A percentile compares a stretch with the other conserved stretches of the same genome.
Conservation (phyloP, 2,113 vertebrate species). For the Corydoras sp. region DNA sequence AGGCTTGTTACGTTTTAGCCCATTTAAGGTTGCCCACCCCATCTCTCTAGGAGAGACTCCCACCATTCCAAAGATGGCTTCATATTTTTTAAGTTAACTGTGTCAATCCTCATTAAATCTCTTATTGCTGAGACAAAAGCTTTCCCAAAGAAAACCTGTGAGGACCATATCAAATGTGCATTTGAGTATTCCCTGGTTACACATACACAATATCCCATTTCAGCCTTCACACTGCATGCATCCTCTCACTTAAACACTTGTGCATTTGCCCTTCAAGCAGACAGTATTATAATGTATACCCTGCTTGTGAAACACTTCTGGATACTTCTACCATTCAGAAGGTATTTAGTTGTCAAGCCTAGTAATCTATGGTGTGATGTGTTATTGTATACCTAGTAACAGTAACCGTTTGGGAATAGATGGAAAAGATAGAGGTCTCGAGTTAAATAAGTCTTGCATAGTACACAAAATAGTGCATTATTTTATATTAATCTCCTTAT, state of each 20-base stretch:
- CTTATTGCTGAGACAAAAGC: slow-evolving; percentile 28
- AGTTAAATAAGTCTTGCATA: too few relatives aligned
- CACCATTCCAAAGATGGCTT: slow-evolving; percentile 42
- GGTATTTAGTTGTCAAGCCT: slow-evolving; percentile 21
- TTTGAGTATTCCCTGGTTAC: slow-evolving; percentile 8
- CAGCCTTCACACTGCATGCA: slow-evolving; percentile 6
- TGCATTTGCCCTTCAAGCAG: slow-evolving; percentile 4
- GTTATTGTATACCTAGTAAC: too few relatives aligned
- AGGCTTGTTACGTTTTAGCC: slow-evolving; percentile 24
- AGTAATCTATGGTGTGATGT: too few relatives aligned
- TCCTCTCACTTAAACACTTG: slow-evolving; percentile 14
- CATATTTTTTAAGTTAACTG: slow-evolving; percentile 45
- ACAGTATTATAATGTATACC: not conserved
- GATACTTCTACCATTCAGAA: not conserved
- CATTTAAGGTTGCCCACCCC: slow-evolving; percentile 19
- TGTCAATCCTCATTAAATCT: slow-evolving; percentile 43
- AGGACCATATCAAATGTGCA: slow-evolving; percentile 39
- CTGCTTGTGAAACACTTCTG: slow-evolving; percentile 7
- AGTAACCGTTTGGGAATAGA: too few relatives aligned
- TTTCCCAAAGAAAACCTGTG: slow-evolving; percentile 36
- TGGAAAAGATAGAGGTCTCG: too few relatives aligned
- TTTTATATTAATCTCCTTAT: too few relatives aligned
- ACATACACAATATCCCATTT: slow-evolving; percentile 5
- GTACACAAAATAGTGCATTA: too few relatives aligned
- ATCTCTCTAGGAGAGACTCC: not conserved